A percentile compares a stretch with the other conserved stretches of the same genome.
phyloP scores from a whole-genome alignment of 2,888 invertebrate species.

The Eupelmus urozonus region DNA sequence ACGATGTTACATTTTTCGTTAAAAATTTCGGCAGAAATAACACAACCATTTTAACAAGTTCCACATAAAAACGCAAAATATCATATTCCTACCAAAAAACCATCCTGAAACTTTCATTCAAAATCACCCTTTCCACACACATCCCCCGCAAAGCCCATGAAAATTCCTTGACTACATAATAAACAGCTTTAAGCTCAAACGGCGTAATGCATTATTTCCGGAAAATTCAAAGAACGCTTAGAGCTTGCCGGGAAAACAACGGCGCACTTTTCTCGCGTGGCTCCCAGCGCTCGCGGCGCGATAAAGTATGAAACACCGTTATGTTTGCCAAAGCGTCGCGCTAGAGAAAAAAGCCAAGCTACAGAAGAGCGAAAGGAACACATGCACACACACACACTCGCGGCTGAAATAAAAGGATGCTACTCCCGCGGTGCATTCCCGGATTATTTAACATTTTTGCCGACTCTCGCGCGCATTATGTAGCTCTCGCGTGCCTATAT shows the following conservation, averaged over 20 bases:
- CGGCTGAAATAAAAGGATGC: conserved; percentile 37
- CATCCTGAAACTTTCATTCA: no score
- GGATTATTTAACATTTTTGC: conserved; percentile 48
- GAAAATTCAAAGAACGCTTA: conserved; percentile 38
- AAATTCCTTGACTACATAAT: conserved; percentile 20
- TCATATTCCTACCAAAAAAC: no score
- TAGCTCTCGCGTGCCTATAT: not conserved
- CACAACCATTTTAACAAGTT: no score
- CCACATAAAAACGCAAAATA: no score
- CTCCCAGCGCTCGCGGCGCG: not conserved
- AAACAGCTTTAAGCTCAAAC: conserved; percentile 28
- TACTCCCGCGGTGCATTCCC: conserved; percentile 20
- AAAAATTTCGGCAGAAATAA: no score
- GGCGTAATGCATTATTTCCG: conserved; percentile 45
- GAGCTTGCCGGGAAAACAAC: not conserved
- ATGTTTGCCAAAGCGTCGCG: conserved; percentile 43
- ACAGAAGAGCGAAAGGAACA: not conserved
- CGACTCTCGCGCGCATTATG: not conserved
- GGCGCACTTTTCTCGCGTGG: conserved; percentile 10
- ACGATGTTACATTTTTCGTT: no score
- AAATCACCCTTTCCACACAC: no score
- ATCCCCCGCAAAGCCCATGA: no score
- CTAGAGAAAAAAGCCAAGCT: conserved; percentile 8
- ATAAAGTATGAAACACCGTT: conserved; percentile 46
- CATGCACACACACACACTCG: not conserved